Evolutionary conservation across 2,797 vertebrate genomes (phyloP), one percentile per base, ranked within the genome.

Genomic region (Halcyon badia): DNA sequence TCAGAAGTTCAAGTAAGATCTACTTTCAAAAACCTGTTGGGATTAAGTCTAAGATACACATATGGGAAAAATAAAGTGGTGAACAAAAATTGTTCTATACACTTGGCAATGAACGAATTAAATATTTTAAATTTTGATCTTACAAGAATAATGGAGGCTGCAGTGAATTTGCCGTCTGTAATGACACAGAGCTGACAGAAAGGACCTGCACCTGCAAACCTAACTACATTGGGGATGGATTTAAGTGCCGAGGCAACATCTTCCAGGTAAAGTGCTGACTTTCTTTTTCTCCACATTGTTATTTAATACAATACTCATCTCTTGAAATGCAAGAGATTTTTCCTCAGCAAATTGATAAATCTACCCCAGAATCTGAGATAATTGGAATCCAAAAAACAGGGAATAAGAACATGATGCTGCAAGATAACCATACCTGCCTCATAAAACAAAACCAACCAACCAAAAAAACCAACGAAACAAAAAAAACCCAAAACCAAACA

Each of bases 111-210:
- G 5, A 70, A 87, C 3, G 14, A 83, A 72, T 21, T 52, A 22
- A 17, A 20, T 49, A n/a, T 80, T 80, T 80, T 57, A 33, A 70
- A 77, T 31, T 65, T 87, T 90, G 18, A 30, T 95, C 31, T 93
- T 81, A 33, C n/a, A 97, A 99, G 99, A 98, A 96, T 87, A 99
- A 99, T 0, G 99, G 99, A 1, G 99, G 98, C 57, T 99, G 99
- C 90, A 98, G 99, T 82, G 76, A 89, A 30, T 96, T 93, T 66
- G 99, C 99, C 8, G 33, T n/a, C 44, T 99, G 99, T 89, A 98
- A 97, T 68, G 98, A 98, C 97, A 99, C 98, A 0, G 97, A 96
- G 28, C 96, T 98, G 9, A 98, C 97, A 9, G 96, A 98, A 64
- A 98, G 98, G 33, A 98, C 94, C 22, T 99, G 99, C 79, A 98